Evolutionary conservation across 2,113 vertebrate genomes (phyloP).

Genomic region (Gadus chalcogrammus): DNA sequence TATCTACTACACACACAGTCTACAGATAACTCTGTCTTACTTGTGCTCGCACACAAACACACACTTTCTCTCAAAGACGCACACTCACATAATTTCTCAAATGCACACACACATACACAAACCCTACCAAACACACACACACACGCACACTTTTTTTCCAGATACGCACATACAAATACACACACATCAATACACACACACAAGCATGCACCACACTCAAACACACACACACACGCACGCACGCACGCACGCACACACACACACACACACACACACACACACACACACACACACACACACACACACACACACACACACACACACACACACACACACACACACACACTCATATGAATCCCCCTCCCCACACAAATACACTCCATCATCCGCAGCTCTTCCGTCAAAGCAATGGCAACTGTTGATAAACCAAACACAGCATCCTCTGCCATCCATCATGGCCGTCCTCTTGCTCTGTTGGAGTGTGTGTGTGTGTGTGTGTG

Average conservation of each 20-base stretch:
- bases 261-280: no score
- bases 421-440: constrained; percentile 26
- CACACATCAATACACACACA: no score
- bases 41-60: neutral
- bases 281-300: no score
- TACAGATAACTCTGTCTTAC: neutral
- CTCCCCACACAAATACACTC: no score
- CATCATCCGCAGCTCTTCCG: no score
- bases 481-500: no score
- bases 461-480: constrained; percentile 2
- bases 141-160: neutral
- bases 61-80: neutral
- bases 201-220: neutral
- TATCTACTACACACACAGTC: neutral
- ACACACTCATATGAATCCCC: no score
- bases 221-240: no score
- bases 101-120: constrained; percentile 3
- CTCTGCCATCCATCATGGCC: constrained; percentile 11
- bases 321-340: no score
- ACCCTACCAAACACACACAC: neutral
- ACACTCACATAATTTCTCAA: neutral
- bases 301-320: no score
- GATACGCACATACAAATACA: neutral
- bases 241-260: no score
- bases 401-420: constrained; percentile 19